Evolutionary conservation across 2,797 vertebrate species (phyloP).

Genomic region (Cheirogaleus major): DNA sequence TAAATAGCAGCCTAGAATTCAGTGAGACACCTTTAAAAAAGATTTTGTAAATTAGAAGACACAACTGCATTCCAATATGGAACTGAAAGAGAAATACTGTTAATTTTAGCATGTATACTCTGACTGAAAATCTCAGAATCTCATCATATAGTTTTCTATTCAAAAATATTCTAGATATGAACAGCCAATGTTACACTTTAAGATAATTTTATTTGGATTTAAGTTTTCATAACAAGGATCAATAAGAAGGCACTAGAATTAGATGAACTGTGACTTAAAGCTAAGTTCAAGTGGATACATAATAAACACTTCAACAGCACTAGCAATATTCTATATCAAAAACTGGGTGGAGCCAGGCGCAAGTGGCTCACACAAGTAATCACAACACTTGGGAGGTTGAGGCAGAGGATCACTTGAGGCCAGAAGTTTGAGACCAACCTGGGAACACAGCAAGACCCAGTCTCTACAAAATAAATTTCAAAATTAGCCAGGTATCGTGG

Average conservation of each 20-base stretch:
- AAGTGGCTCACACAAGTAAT: not conserved
- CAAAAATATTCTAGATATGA: not conserved
- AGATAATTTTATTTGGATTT: conserved; percentile 28
- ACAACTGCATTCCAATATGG: not conserved
- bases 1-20: not conserved
- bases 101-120: not conserved
- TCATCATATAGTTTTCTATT: not conserved
- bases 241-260: not conserved
- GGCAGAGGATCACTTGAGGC: not conserved
- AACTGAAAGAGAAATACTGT: not conserved
- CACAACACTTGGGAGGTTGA: not conserved
- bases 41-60: conserved; percentile 16
- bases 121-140: not conserved
- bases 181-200: not conserved
- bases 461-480: not conserved
- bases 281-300: not conserved
- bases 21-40: not conserved
- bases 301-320: not conserved
- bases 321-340: not conserved
- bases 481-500: not conserved
- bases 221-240: not conserved
- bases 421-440: not conserved
- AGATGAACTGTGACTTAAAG: not conserved
- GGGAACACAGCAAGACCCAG: not conserved
- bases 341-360: not conserved